These are phyloP conservation scores for Apeira syringaria DNA, from an alignment of 2,888 invertebrate species.

Conservation along the genomic window DNA sequence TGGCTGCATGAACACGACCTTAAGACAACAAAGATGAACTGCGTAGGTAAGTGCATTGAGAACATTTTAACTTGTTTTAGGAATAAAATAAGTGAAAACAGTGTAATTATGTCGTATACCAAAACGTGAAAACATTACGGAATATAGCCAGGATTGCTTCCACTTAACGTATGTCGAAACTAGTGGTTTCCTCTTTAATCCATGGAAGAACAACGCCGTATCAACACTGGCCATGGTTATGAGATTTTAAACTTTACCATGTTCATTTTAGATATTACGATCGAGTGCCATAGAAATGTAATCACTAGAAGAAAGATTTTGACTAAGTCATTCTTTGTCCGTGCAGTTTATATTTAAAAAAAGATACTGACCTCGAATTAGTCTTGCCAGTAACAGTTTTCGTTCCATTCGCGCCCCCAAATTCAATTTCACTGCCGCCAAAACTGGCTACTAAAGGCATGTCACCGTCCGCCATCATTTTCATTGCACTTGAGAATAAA, in stretches of 20 bases:
- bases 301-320: conserved; percentile 10
- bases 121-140: conserved; percentile 17
- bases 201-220: conserved; percentile 7
- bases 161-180: conserved; percentile 28
- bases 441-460: conserved; percentile 73
- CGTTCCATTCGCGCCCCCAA: conserved; percentile 66
- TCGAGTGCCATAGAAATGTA: background rate
- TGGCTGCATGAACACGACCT: conserved; percentile 30
- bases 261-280: background rate
- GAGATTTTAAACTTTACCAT: conserved; percentile 2
- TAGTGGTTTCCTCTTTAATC: conserved; percentile 23
- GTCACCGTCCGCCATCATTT: conserved; percentile 74
- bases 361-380: conserved; percentile 70
- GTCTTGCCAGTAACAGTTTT: conserved; percentile 57
- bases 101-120: conserved; percentile 10
- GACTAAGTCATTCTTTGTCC: conserved; percentile 10
- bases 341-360: conserved; percentile 20
- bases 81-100: conserved; percentile 5
- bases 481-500: conserved; percentile 35
- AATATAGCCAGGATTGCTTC: conserved; percentile 23
- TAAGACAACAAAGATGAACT: conserved; percentile 19
- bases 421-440: conserved; percentile 70
- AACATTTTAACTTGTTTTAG: conserved; percentile 10
- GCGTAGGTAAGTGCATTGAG: background rate
- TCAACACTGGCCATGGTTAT: background rate